These are phyloP conservation scores for Hydrolagus colliei DNA, from an alignment of 2,797 vertebrate species.

Conservation along the genomic window DNA sequence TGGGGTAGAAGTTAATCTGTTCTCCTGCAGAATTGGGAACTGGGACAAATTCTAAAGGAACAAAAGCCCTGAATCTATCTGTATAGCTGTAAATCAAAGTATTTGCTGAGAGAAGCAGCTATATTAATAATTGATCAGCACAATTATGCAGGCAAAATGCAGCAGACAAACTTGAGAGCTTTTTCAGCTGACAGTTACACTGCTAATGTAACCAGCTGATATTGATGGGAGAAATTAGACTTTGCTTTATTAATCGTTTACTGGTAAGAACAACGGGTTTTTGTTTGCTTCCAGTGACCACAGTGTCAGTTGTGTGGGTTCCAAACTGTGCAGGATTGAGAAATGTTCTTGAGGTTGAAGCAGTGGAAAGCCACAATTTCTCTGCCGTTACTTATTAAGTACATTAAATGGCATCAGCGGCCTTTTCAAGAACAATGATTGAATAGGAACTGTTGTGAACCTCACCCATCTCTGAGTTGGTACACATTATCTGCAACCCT, in stretches of 20 bases:
- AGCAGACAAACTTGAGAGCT: neutral
- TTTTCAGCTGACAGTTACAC: conserved; percentile 8
- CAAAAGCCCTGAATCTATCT: neutral
- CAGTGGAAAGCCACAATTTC: neutral
- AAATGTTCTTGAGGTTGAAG: conserved; percentile 17
- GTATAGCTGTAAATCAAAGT: neutral
- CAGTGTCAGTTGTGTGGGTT: neutral
- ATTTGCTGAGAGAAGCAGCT: neutral
- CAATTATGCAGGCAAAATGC: neutral
- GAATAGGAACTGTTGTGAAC: neutral
- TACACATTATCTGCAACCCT: neutral
- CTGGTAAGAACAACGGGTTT: neutral
- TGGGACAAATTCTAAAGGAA: neutral
- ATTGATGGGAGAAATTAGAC: neutral
- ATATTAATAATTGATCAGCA: conserved; percentile 17
- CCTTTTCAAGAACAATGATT: neutral
- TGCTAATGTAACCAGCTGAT: conserved; percentile 1
- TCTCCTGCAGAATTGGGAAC: neutral
- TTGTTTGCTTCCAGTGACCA: neutral
- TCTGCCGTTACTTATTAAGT: neutral
- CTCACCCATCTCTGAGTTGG: conserved; percentile 18
- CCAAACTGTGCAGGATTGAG: neutral
- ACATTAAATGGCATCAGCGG: neutral
- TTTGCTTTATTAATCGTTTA: conserved; percentile 1
- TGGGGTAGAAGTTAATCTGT: neutral